A percentile compares a stretch with the other conserved stretches of the same genome.
Conservation (phyloP, 2,113 vertebrate genomes). For the Myotis davidii region DNA sequence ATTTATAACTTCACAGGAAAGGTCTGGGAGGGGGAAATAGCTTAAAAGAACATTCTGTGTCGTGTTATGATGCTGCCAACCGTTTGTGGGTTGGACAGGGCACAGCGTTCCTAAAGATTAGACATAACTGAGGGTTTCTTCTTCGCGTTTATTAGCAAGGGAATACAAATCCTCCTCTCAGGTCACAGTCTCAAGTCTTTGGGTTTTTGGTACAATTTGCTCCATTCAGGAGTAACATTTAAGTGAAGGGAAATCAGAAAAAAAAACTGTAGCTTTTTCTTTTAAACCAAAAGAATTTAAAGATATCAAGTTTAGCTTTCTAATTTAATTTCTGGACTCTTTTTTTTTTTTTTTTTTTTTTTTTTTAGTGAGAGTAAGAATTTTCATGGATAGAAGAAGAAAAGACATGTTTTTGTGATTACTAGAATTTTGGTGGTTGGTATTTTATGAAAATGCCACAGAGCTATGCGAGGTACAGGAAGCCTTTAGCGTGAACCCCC, state of each 20-base stretch:
- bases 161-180: constrained; percentile 82
- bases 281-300: constrained; percentile 70
- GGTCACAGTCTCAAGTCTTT: constrained; percentile 68
- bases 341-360: constrained; percentile 66
- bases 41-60: constrained; percentile 85
- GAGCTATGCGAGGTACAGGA: constrained; percentile 11
- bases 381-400: constrained; percentile 48
- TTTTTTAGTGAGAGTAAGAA: constrained; percentile 69
- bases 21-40: constrained; percentile 63
- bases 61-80: constrained; percentile 81
- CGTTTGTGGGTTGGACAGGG: constrained; percentile 83
- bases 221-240: constrained; percentile 61
- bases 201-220: constrained; percentile 65
- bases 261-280: constrained; percentile 30
- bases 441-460: constrained; percentile 75
- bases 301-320: constrained; percentile 70
- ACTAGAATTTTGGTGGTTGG: constrained; percentile 67
- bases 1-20: constrained; percentile 85
- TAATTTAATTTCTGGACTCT: constrained; percentile 67
- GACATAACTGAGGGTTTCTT: constrained; percentile 80
- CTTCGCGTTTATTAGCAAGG: constrained; percentile 82
- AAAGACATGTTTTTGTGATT: constrained; percentile 77
- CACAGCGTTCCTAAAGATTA: constrained; percentile 84
- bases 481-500: background rate
- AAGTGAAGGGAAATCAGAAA: constrained; percentile 65